Base-by-base conservation (phyloP, 92 coral and sea anemone genomes). In the Phenganax stokvisi region DNA sequence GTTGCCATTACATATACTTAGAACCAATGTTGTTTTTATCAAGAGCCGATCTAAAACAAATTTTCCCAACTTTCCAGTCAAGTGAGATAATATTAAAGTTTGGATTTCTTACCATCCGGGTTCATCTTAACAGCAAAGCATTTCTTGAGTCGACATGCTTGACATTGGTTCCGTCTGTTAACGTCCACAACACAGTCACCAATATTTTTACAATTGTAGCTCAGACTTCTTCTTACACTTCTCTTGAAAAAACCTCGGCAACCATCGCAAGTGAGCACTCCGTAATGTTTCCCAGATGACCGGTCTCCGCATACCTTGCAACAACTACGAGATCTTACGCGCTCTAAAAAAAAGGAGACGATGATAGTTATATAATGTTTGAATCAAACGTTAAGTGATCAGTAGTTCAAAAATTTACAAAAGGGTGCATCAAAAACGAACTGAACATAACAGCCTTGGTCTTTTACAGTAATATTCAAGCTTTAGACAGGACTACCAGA, bases 221-320 rank as follows among this genome's bases (percentile, higher is more conserved):
- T 85, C n/a, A 96, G 78, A 60, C 75, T 92, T 2, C 97, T 84
- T 37, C 99, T 87, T 54, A 96, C 89, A 30, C 97, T 92, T 61
- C 99, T 80, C 86, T 96, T 96, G 86, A 96, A 96, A 72, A 96
- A 96, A 1, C 99, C 99, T 15, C 99, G 83, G 51, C 99, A 96
- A 2, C 99, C 99, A 71, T 96, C 99, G 51, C 99, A 96, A 1
- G 99, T 96, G 76, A 96, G 92, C 20, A 96, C 97, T 0, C 99
- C 99, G 88, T 96, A 96, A 12, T 96, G 99, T 75, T 96, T 96
- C 52, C 99, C 99, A n/a, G 99, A 96, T 0, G 99, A 96, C 74
- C 99, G 88, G 70, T 96, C 99, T 0, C 99, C 99, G 57, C 99
- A 96, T 9, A 96, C 99, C 63, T 85, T 88, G 82, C 99, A 96